Conservation (phyloP, 2,797 vertebrate species). For the Cyprinella venusta region DNA sequence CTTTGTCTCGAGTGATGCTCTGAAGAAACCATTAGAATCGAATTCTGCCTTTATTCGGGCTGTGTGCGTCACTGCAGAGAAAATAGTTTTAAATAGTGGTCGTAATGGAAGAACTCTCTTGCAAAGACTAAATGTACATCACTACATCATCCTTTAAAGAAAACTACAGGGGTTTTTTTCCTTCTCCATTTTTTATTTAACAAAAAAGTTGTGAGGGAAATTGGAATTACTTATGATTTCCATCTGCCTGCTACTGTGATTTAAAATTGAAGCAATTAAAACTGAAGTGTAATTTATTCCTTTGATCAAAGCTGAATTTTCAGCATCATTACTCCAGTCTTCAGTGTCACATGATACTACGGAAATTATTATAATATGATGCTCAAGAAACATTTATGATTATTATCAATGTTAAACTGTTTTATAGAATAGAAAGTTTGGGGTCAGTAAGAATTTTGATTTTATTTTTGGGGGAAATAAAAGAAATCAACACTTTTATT, state of each 20-base stretch:
- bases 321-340: too few relatives aligned
- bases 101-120: constrained; percentile 25
- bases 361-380: too few relatives aligned
- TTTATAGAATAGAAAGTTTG: too few relatives aligned
- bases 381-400: too few relatives aligned
- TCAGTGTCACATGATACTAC: too few relatives aligned
- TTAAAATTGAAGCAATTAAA: constrained; percentile 61
- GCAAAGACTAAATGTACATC: not conserved
- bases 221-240: constrained; percentile 60
- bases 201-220: constrained; percentile 45
- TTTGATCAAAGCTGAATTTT: too few relatives aligned
- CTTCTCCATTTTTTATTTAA: constrained; percentile 18
- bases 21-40: constrained; percentile 54
- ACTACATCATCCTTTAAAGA: constrained; percentile 24
- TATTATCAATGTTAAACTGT: too few relatives aligned
- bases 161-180: constrained; percentile 40
- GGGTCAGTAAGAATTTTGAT: too few relatives aligned
- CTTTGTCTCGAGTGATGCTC: constrained; percentile 47
- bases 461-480: too few relatives aligned
- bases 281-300: not conserved
- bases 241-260: constrained; percentile 40
- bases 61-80: constrained; percentile 46
- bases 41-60: constrained; percentile 48
- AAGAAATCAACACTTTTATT: too few relatives aligned
- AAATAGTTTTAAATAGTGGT: constrained; percentile 43